Base-by-base conservation (phyloP, 1,140 invertebrate species). In the Sycophaga agraensis region DNA sequence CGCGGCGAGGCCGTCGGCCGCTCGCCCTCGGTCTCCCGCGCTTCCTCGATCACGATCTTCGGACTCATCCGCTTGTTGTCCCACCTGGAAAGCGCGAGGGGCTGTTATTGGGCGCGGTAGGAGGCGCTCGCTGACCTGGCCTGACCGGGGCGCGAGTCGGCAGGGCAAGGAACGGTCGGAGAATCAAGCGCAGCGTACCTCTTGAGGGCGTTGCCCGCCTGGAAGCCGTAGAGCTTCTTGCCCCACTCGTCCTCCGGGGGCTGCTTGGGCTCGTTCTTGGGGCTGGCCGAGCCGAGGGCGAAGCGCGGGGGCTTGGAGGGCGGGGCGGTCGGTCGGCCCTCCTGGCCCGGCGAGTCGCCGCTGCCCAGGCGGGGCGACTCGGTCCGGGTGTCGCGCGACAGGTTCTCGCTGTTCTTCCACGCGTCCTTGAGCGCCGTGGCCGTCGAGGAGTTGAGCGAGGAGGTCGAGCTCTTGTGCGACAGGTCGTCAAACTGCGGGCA, bases 391-490 rank as follows among this genome's bases (percentile, higher is more conserved):
- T 43, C 48, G 11, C 49, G 48, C 14, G 48, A 46, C 19, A 19
- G 31, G 11, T n/a, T 50, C 2, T 68, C 42, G 45, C 61, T 69
- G 53, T 49, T 70, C 9, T 68, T 67, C 9, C 71, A 74, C 8
- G 4, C 35, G 56, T 65, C n/a, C 62, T 70, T 0, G 24, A 11
- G 8, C 65, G 70, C 79, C 19, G 28, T 35, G n/a, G n/a, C n/a
- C 17, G 28, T 35, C 71, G 77, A 78, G 37, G 72, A 68, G 75
- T 91, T 91, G 2, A 94, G 74, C 12, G 91, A 93, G 73, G 91
- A 92, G 4, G 87, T 89, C 12, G 91, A 93, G 74, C 91, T 93
- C 77, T 93, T 93, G 71, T 93, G 91, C 9, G 91, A 93, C 35
- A 94, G 78, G 75, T 93, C 91, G 76, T 93, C 92, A 77, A 94